These are phyloP conservation scores for Panagrolaimus sp. DNA, from an alignment of 1,140 invertebrate species.

Conservation along the genomic window DNA sequence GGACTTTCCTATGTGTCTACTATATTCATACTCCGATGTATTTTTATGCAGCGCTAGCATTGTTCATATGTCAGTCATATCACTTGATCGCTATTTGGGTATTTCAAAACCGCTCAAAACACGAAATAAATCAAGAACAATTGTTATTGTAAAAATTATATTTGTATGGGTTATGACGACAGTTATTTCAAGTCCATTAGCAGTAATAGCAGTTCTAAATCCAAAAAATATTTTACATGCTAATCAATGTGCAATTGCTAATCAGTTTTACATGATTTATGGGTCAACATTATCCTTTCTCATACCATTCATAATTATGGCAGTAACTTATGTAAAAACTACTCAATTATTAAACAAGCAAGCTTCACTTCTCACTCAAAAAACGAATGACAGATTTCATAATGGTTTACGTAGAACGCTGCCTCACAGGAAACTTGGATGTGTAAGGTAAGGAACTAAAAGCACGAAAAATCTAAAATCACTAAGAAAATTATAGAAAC, in stretches of 20 bases:
- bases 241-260: conserved; percentile 75
- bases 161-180: conserved; percentile 78
- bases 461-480: too few species aligned
- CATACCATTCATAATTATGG: conserved; percentile 86
- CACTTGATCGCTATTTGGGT: conserved; percentile 80
- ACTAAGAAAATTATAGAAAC: not conserved
- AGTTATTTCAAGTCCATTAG: conserved; percentile 78
- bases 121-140: conserved; percentile 68
- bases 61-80: conserved; percentile 95
- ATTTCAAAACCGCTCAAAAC: conserved; percentile 81
- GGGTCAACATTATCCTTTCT: conserved; percentile 76
- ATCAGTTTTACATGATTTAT: conserved; percentile 76
- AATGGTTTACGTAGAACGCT: conserved; percentile 47
- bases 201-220: conserved; percentile 71
- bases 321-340: conserved; percentile 82
- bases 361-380: conserved; percentile 50
- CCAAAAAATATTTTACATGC: conserved; percentile 59
- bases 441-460: conserved; percentile 22
- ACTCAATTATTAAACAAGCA: conserved; percentile 70
- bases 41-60: conserved; percentile 85
- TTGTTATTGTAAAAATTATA: conserved; percentile 74
- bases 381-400: conserved; percentile 27
- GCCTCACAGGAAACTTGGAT: conserved; percentile 45
- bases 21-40: conserved; percentile 89
- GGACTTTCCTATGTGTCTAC: conserved; percentile 76